Conservation (phyloP, 2,888 invertebrate species). For the Papilio demoleus region DNA sequence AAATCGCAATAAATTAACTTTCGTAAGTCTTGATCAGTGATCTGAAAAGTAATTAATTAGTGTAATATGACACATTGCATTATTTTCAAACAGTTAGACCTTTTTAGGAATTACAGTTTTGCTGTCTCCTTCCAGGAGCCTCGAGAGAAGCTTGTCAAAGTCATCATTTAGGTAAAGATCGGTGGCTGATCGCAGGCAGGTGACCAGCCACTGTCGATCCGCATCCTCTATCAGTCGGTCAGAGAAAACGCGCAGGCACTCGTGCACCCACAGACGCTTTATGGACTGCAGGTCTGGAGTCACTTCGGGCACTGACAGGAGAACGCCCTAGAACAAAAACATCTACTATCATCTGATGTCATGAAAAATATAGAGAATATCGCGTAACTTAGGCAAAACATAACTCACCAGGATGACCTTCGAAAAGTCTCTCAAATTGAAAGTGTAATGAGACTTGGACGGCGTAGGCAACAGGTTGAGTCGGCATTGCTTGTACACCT, state of each 20-base stretch:
- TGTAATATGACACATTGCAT: background rate
- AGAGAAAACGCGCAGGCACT: conserved; percentile 95
- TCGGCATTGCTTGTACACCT: conserved; percentile 93
- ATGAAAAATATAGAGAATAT: background rate
- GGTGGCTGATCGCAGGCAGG: conserved; percentile 86
- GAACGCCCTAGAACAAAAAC: conserved; percentile 86
- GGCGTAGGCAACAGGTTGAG: conserved; percentile 95
- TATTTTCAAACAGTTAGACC: background rate
- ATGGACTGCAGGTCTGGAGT: conserved; percentile 93
- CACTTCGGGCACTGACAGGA: conserved; percentile 96
- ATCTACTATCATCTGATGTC: background rate
- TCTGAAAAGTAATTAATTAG: conserved; percentile 61
- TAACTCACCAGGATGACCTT: conserved; percentile 90
- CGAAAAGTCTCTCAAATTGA: conserved; percentile 97
- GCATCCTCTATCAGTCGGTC: conserved; percentile 94
- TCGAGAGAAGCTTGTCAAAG: conserved; percentile 87
- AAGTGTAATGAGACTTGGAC: conserved; percentile 96
- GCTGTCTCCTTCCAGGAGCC: conserved; percentile 74
- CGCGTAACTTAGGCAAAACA: background rate
- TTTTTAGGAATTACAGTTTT: conserved; percentile 52
- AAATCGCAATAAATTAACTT: conserved; percentile 97
- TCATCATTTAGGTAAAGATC: conserved; percentile 84
- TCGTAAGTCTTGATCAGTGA: conserved; percentile 92
- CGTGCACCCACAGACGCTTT: conserved; percentile 97
- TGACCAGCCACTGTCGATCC: conserved; percentile 92